Evolutionary conservation across 2,797 vertebrate species (phyloP).

Genomic region (Pseudochirops corinnae): DNA sequence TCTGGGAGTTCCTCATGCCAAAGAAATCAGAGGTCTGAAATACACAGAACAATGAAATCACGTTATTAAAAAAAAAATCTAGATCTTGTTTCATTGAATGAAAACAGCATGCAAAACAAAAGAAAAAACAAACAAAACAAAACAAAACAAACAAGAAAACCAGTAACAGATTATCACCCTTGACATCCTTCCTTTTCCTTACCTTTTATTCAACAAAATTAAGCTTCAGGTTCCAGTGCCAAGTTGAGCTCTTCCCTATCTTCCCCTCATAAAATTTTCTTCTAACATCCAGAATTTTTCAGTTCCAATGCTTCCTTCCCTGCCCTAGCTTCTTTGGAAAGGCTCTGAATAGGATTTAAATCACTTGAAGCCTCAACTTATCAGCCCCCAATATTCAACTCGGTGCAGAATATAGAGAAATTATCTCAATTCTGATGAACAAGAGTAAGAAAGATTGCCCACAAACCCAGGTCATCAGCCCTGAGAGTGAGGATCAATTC

Average conservation of each 20-base stretch:
- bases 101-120: neutral
- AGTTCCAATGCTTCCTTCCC: neutral
- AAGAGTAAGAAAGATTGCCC: neutral
- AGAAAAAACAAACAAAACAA: neutral
- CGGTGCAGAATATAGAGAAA: neutral
- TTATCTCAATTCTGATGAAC: neutral
- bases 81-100: neutral
- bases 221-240: neutral
- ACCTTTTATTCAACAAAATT: slow-evolving; percentile 16
- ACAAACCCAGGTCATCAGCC: neutral
- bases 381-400: neutral
- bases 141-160: no score
- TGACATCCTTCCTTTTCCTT: slow-evolving; percentile 12
- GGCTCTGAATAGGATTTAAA: neutral
- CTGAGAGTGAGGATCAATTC: neutral
- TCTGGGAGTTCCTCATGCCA: neutral
- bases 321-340: neutral
- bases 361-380: neutral
- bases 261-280: neutral
- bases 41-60: neutral
- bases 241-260: neutral
- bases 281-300: slow-evolving; percentile 5
- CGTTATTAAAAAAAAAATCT: neutral
- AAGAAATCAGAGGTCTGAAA: neutral
- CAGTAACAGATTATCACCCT: neutral